Evolutionary conservation across 92 coral and sea anemone genomes (phyloP).

Genomic region (Parazoanthus darwini): DNA sequence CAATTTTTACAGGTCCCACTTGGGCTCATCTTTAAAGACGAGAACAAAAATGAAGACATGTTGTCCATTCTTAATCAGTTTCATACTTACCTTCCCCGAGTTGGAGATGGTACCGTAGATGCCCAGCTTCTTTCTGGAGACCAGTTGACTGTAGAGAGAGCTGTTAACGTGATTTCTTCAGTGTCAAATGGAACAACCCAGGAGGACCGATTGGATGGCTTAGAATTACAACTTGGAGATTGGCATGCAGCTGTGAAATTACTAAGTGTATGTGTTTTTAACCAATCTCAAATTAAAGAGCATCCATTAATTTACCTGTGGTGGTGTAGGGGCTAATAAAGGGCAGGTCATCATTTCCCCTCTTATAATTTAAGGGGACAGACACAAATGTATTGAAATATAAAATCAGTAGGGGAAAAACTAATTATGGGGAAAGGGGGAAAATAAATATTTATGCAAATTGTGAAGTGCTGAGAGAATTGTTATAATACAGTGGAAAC

Average conservation of each 20-base stretch:
- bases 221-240: slow-evolving; percentile 57
- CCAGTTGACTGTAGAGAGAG: slow-evolving; percentile 37
- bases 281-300: too few species aligned
- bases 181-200: slow-evolving; percentile 55
- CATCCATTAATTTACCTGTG: too few species aligned
- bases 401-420: too few species aligned
- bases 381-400: too few species aligned
- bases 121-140: slow-evolving; percentile 51
- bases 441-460: too few species aligned
- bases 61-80: slow-evolving; percentile 48
- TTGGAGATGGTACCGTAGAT: slow-evolving; percentile 16
- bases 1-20: slow-evolving; percentile 18
- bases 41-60: slow-evolving; percentile 54
- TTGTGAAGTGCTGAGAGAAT: too few species aligned
- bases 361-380: too few species aligned
- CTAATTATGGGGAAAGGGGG: too few species aligned
- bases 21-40: slow-evolving; percentile 57
- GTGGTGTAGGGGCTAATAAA: too few species aligned
- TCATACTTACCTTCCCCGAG: slow-evolving; percentile 48
- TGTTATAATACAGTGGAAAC: too few species aligned
- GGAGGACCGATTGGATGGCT: slow-evolving; percentile 60
- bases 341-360: too few species aligned
- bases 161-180: slow-evolving; percentile 9
- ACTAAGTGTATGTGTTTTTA: slow-evolving; percentile 39
- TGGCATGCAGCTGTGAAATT: slow-evolving; percentile 59